These are phyloP conservation scores for Blomia tropicalis DNA, from an alignment of 2,888 invertebrate species.

Conservation along the genomic window DNA sequence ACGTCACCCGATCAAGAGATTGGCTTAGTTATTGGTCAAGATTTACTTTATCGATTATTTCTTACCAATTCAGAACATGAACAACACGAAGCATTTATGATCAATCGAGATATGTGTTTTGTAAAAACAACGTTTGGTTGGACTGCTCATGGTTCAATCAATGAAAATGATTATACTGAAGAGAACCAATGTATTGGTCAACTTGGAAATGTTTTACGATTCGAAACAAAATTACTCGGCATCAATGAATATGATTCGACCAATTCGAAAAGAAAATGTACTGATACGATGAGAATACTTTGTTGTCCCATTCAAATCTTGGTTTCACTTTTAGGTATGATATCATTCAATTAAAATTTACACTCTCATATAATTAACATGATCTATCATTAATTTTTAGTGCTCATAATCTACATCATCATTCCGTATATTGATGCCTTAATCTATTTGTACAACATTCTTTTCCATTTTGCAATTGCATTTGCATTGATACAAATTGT, in stretches of 20 bases:
- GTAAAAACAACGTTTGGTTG: neutral
- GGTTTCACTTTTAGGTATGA: neutral
- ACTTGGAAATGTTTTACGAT: neutral
- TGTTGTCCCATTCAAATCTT: slow-evolving; percentile 7
- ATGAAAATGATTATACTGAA: neutral
- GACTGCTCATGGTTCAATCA: neutral
- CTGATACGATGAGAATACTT: neutral
- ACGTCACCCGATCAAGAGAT: neutral
- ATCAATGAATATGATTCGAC: neutral
- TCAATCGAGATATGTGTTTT: neutral
- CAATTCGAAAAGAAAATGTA: neutral
- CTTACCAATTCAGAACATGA: neutral
- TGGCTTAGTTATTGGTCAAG: neutral
- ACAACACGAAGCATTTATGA: neutral
- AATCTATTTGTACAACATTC: slow-evolving; percentile 4
- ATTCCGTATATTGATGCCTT: slow-evolving; percentile 9
- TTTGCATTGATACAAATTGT: neutral
- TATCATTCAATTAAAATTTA: neutral
- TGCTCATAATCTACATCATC: neutral
- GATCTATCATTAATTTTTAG: neutral
- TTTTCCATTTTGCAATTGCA: slow-evolving; percentile 1
- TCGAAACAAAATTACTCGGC: neutral
- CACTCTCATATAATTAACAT: neutral
- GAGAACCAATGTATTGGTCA: too few relatives aligned
- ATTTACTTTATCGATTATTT: neutral